These are phyloP conservation scores for Hirtodrosophila duncani DNA, from an alignment of 2,888 invertebrate genomes.

Conservation along the genomic window DNA sequence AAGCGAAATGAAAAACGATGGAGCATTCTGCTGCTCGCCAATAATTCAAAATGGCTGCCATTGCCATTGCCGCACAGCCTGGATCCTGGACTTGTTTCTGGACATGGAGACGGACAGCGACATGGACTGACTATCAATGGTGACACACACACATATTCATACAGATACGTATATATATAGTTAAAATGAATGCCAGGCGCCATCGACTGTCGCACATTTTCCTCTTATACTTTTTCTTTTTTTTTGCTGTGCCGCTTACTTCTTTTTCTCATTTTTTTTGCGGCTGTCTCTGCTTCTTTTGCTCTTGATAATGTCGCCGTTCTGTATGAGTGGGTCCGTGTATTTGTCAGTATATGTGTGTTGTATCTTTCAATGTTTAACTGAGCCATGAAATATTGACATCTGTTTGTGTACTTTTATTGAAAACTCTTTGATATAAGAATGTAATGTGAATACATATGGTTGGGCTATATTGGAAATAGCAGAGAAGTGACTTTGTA, in stretches of 20 bases:
- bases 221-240: slow-evolving; percentile 12
- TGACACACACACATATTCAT: slow-evolving; percentile 24
- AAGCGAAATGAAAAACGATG: slow-evolving; percentile 53
- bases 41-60: slow-evolving; percentile 46
- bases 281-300: slow-evolving; percentile 40
- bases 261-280: slow-evolving; percentile 15
- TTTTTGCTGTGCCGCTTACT: slow-evolving; percentile 16
- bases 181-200: slow-evolving; percentile 59
- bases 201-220: slow-evolving; percentile 50
- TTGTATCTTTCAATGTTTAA: slow-evolving; percentile 42
- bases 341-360: too few species aligned
- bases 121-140: slow-evolving; percentile 65
- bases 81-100: slow-evolving; percentile 12
- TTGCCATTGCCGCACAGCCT: not conserved
- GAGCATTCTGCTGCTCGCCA: slow-evolving; percentile 39
- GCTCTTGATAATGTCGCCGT: slow-evolving; percentile 41
- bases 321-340: slow-evolving; percentile 6
- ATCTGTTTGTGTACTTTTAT: slow-evolving; percentile 8
- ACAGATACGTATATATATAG: slow-evolving; percentile 4
- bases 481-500: too few species aligned
- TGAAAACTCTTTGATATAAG: slow-evolving; percentile 9
- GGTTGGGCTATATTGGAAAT: not conserved
- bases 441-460: not conserved
- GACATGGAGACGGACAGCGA: too few species aligned
- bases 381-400: slow-evolving; percentile 63